Conservation (phyloP, 2,888 invertebrate genomes). For the Gryllus longicercus region DNA sequence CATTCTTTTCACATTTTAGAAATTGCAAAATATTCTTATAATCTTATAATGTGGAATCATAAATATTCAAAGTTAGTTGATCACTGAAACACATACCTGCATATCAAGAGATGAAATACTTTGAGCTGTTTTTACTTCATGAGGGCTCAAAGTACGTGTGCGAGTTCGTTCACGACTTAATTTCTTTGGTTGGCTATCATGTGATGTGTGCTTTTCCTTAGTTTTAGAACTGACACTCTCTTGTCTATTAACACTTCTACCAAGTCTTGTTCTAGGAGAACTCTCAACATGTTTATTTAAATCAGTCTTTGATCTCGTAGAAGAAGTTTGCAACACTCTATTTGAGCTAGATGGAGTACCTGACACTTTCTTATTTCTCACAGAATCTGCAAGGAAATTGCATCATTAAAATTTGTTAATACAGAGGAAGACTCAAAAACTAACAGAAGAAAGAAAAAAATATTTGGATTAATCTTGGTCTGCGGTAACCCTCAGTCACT, state of each 20-base stretch:
- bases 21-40: no score
- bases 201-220: not conserved
- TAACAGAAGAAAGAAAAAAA: not conserved
- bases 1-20: no score
- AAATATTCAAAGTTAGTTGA: no score
- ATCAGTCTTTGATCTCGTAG: not conserved
- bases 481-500: not conserved
- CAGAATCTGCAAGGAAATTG: not conserved
- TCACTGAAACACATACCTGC: no score
- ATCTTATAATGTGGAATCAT: no score
- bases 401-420: not conserved
- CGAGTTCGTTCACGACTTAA: conserved; percentile 38
- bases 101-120: not conserved
- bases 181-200: conserved; percentile 23
- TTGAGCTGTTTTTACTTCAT: conserved; percentile 42
- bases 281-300: not conserved
- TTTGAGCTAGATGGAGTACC: not conserved
- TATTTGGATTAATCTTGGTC: not conserved
- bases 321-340: not conserved
- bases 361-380: not conserved
- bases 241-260: not conserved
- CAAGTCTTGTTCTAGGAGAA: not conserved
- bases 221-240: not conserved
- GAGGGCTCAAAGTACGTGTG: conserved; percentile 45
- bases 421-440: not conserved